Evolutionary conservation across 2,888 invertebrate species (phyloP).

Genomic region (Notodonta dromedarius): DNA sequence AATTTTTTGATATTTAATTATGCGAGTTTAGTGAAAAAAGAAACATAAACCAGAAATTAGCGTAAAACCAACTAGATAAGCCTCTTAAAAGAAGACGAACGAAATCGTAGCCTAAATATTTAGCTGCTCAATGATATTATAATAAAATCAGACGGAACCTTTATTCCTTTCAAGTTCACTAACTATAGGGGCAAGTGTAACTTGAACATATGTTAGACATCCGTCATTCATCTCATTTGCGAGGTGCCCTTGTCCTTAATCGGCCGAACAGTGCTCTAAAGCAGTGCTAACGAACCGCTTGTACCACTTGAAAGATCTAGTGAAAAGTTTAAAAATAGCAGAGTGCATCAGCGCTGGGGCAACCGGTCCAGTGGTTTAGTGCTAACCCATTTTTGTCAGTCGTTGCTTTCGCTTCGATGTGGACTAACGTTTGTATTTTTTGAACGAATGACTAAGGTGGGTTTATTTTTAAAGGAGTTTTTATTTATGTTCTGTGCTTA

Average conservation of each 20-base stretch:
- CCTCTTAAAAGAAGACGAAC: no score
- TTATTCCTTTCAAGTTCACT: conserved; percentile 1
- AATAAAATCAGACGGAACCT: background rate
- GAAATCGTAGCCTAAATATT: no score
- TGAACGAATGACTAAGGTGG: no score
- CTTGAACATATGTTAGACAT: background rate
- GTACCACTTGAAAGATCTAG: conserved; percentile 4
- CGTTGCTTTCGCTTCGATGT: background rate
- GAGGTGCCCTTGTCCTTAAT: conserved; percentile 1
- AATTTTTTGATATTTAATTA: no score
- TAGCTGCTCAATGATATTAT: no score
- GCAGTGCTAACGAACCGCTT: conserved; percentile 1
- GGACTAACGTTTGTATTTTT: no score
- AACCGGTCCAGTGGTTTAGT: background rate
- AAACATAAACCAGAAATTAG: no score
- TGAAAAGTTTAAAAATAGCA: conserved; percentile 5
- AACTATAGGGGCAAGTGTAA: background rate
- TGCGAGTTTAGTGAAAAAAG: no score
- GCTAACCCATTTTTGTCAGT: conserved; percentile 5
- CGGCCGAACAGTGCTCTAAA: background rate
- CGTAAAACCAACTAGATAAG: no score
- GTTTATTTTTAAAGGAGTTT: no score
- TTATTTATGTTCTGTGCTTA: no score
- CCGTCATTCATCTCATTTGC: conserved; percentile 3
- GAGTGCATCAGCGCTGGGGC: background rate